Base-by-base conservation (phyloP, 2,888 invertebrate species). In the Eurytoma californica region DNA sequence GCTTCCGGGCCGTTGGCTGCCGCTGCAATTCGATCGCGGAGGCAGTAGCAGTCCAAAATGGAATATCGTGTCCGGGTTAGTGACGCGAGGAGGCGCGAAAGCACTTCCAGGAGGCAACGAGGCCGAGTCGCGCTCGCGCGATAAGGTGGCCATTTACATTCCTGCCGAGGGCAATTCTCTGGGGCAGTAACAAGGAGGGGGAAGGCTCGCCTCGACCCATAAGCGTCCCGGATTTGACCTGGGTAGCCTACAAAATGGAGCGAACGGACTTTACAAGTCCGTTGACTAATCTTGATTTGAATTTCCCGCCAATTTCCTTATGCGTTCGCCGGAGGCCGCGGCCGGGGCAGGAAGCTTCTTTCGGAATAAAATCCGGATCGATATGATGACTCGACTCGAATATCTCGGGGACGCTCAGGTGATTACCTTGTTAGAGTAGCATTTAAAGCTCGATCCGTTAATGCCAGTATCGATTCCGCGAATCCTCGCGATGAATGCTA, bases 121-220 rank as follows among this genome's bases (percentile, higher is more conserved):
- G 77, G 74, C 79, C 79, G 82, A 79, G 69, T 53, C n/a, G 73
- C 65, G 24, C 24, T 81, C 39, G 39, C 9, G 82, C 85, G 86
- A 87, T 87, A 87, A 87, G 86, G 85, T 82, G 83, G 83, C 84
- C 87, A 86, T 87, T 87, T 87, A 86, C 86, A 87, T 87, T 87
- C 84, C 83, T 83, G 83, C 84, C 84, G 84, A 85, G 83, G 85
- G 85, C 85, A 84, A 86, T 87, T 86, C 84, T 84, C 84, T 83
- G 85, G 24, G 80, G 80, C 79, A 76, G 81, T 87, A 86, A 87
- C 85, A 84, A 84, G 84, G 83, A 78, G 77, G 18, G 20, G 77
- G 72, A 69, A 80, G 78, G 77, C 80, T 73, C 80, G 39, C 7
- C 66, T 63, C 60, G 60, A 63, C 63, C 16, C 60, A 53, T 78